Conservation (phyloP, 2,113 vertebrate species). For the Ptyas mucosa region DNA sequence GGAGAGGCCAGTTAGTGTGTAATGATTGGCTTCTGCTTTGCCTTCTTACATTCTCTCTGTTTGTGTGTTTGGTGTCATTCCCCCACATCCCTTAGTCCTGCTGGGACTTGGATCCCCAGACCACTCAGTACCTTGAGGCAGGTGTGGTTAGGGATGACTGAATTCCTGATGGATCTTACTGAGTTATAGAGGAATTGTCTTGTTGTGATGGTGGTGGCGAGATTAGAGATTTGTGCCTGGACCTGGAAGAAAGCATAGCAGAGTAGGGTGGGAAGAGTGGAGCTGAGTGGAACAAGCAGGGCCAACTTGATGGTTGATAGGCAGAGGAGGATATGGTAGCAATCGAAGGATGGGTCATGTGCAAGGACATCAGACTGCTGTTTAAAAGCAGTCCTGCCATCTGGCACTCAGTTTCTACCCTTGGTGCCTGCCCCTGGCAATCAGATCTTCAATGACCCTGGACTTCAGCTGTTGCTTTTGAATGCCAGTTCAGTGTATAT, state of each 20-base stretch:
- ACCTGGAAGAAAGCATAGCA: background rate
- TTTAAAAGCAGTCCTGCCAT: background rate
- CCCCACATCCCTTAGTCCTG: background rate
- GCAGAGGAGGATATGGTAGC: background rate
- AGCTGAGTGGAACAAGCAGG: background rate
- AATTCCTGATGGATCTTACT: background rate
- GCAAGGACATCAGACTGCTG: background rate
- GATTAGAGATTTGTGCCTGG: background rate
- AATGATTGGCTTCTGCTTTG: background rate
- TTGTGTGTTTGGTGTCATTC: background rate
- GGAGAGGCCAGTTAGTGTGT: background rate
- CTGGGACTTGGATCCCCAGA: background rate
- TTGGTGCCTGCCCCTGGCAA: background rate
- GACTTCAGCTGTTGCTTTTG: background rate
- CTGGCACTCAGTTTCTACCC: background rate
- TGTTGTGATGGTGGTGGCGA: background rate
- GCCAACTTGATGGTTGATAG: background rate
- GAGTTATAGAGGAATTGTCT: background rate
- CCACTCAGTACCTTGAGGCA: background rate
- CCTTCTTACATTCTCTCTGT: background rate
- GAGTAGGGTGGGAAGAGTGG: background rate
- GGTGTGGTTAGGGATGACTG: background rate
- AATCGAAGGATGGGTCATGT: background rate
- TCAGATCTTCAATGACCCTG: background rate
- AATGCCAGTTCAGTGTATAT: background rate